Evolutionary conservation across 1,140 invertebrate species (phyloP).

Genomic region (Saccostrea echinata): DNA sequence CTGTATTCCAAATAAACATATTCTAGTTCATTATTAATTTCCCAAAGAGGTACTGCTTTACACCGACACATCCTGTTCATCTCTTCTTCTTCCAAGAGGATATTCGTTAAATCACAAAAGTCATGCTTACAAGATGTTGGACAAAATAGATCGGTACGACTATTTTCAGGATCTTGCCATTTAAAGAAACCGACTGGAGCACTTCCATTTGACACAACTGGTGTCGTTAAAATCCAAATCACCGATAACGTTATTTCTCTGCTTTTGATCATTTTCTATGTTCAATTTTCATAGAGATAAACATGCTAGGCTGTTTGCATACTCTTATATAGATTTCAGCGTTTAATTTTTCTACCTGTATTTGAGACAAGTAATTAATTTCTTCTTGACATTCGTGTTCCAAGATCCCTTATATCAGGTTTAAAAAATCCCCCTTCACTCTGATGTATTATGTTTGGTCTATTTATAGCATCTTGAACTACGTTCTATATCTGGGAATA

Average conservation of each 20-base stretch:
- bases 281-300: no score
- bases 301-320: no score
- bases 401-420: no score
- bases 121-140: neutral
- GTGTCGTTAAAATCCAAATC: neutral
- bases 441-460: no score
- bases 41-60: neutral
- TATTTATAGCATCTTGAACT: no score
- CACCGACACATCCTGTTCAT: neutral
- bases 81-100: neutral
- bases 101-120: neutral
- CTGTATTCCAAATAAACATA: neutral
- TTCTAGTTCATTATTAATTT: neutral
- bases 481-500: no score
- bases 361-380: no score
- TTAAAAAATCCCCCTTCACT: no score
- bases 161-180: neutral
- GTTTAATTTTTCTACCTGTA: no score
- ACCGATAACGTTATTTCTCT: neutral
- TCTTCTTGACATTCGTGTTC: no score
- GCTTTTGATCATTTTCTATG: neutral
- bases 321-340: no score
- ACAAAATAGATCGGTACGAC: neutral
- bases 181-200: neutral
- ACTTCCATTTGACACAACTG: neutral